Evolutionary conservation across 2,888 invertebrate genomes (phyloP), one percentile per base, ranked within the genome.

Genomic region (Tryphoninae sp.): DNA sequence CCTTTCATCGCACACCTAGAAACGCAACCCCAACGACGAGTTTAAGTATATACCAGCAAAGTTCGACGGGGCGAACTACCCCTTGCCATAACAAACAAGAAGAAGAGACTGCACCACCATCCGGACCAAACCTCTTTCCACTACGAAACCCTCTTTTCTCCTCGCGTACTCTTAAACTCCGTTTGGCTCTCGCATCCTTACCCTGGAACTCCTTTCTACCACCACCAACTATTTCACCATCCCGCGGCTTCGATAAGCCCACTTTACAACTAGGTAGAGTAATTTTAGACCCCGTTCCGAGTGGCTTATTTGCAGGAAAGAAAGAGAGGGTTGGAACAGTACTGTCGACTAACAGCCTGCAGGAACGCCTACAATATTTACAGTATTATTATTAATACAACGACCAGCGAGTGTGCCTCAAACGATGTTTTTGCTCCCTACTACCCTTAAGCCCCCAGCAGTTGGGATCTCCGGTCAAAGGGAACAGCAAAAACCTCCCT

Each of bases 231-330:
- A 71, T 73, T 55, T 76, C 64, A 81, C 45, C 62, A 82, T 83
- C 80, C 84, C 83, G 83, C 87, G 82, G 84, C 80, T 85, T 86
- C 86, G 85, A 87, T 86, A 85, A 88, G 85, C 83, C 82, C 83
- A 82, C 83, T 85, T 78, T 62, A 3, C 53, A 74, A 7, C 68
- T 75, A 82, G 85, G 79, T 82, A 84, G 81, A 83, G 85, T 87
- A 86, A 88, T 87, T 83, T 82, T 69, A 85, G 62, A 73, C 71
- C 61, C 23, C 16, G 51, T 40, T 16, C 33, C 61, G 33, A 61
- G 64, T 65, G 78, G 64, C 69, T 71, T 59, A 45, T 45, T 45
- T 49, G n/a, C 71, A 42, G 42, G 55, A 23, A 33, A 33, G 6
- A 33, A 33, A 33, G 45, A 45, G 45, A 45, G 45, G 13, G 13